Evolutionary conservation across 2,797 vertebrate species (phyloP).

Genomic region (Neosalanx taihuensis): DNA sequence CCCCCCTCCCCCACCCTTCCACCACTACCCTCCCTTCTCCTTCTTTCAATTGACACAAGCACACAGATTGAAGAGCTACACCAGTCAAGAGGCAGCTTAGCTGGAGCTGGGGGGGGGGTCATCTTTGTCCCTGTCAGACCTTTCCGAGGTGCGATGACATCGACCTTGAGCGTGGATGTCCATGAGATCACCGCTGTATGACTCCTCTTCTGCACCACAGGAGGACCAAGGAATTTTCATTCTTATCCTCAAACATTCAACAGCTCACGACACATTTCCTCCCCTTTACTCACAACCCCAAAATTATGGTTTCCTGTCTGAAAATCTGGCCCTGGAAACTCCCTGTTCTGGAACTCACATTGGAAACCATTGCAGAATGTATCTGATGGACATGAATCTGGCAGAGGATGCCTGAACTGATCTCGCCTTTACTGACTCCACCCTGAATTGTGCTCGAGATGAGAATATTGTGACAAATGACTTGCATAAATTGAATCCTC

Average conservation of each 20-base stretch:
- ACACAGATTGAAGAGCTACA: conserved; percentile 23
- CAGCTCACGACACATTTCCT: no score
- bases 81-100: not conserved
- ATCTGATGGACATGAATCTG: not conserved
- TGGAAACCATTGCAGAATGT: not conserved
- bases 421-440: not conserved
- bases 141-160: conserved; percentile 23
- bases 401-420: not conserved
- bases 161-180: conserved; percentile 5
- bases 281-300: not conserved
- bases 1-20: not conserved
- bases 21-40: not conserved
- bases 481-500: conserved; percentile 58
- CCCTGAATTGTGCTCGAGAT: not conserved
- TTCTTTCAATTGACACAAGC: conserved; percentile 30
- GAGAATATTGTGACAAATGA: conserved; percentile 35
- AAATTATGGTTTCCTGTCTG: no score
- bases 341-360: not conserved
- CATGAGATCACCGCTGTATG: not conserved
- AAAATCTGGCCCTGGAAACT: not conserved
- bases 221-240: not conserved
- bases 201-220: conserved; percentile 20
- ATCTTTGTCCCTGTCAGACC: conserved; percentile 24
- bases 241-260: not conserved
- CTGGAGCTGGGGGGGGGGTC: conserved; percentile 8